Percentiles rank a stretch among this genome's conserved stretches.
These are phyloP conservation scores for Bufotes viridis DNA, from an alignment of 2,797 vertebrate species.

Conservation along the genomic window DNA sequence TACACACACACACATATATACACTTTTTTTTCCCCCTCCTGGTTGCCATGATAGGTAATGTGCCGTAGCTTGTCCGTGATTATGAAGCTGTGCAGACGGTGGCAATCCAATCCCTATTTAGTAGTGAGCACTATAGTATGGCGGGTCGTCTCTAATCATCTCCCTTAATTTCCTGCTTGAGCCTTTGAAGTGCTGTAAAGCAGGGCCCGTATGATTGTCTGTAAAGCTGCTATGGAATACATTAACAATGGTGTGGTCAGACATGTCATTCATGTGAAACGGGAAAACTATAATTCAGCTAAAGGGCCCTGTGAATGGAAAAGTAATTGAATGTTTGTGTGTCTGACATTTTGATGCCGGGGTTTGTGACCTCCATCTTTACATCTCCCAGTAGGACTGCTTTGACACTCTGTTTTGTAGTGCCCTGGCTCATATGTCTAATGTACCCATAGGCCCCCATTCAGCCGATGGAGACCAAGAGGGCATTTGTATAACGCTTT, in stretches of 20 bases:
- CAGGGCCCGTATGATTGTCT: conserved; percentile 8
- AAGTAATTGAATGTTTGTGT: not conserved
- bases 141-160: not conserved
- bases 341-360: not conserved
- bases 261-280: not conserved
- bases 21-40: no score
- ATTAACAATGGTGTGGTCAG: not conserved
- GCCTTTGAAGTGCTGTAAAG: not conserved
- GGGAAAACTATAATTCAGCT: not conserved
- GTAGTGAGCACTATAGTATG: not conserved
- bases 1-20: no score
- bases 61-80: not conserved
- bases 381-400: not conserved
- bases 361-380: not conserved
- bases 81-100: not conserved
- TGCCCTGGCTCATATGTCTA: no score
- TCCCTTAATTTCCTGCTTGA: not conserved
- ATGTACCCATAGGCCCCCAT: no score
- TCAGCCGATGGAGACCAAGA: no score
- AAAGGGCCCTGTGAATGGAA: not conserved
- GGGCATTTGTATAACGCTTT: no score
- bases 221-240: not conserved
- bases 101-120: not conserved
- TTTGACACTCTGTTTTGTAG: no score
- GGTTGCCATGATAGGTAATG: no score